Evolutionary conservation across 2,113 vertebrate genomes (phyloP).

Genomic region (Pimephales promelas): DNA sequence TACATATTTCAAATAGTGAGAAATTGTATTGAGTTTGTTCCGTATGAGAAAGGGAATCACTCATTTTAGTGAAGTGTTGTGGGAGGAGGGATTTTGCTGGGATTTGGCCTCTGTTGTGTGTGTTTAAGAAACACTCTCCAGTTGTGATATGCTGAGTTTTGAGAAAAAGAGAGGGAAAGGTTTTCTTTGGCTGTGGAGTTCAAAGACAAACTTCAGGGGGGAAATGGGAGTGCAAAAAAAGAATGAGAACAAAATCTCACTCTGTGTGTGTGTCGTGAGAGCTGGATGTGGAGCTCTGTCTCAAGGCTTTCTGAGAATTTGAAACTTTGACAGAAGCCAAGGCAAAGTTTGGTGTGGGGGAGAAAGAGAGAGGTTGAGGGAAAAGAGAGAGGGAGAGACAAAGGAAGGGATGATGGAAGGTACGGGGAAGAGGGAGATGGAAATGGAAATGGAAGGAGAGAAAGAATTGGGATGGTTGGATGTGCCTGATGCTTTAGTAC

Average conservation of each 20-base stretch:
- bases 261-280: constrained; percentile 33
- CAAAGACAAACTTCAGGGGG: constrained; percentile 50
- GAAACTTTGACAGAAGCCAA: constrained; percentile 39
- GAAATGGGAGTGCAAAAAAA: constrained; percentile 44
- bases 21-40: constrained; percentile 4
- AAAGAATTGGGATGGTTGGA: not conserved
- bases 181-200: constrained; percentile 54
- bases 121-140: constrained; percentile 31
- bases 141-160: constrained; percentile 55
- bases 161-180: constrained; percentile 43
- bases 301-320: constrained; percentile 42
- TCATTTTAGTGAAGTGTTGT: constrained; percentile 24
- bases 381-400: not conserved
- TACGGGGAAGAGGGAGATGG: not conserved
- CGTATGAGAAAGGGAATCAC: constrained; percentile 29
- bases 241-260: constrained; percentile 36
- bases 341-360: constrained; percentile 6
- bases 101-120: constrained; percentile 46
- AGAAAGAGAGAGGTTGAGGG: not conserved
- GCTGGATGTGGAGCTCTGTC: constrained; percentile 18
- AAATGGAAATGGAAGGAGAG: not conserved
- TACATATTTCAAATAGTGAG: not conserved
- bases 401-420: constrained; percentile 13
- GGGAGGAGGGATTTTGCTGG: constrained; percentile 26
- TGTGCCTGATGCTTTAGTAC: not conserved